These are phyloP conservation scores for Eupithecia vulgata DNA, from an alignment of 2,888 invertebrate genomes.

Conservation along the genomic window DNA sequence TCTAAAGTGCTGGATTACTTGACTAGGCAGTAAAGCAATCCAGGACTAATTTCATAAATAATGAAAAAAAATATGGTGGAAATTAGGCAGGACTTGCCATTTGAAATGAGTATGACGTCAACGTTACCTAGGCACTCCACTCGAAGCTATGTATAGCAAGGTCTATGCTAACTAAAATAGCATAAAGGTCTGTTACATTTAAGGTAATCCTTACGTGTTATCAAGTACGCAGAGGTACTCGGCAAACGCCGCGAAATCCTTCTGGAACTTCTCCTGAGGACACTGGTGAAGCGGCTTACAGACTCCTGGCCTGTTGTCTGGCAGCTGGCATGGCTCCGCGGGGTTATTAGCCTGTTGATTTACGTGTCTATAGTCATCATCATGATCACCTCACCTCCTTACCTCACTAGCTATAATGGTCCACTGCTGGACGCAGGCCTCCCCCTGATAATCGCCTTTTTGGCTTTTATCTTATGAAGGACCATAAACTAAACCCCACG, in stretches of 20 bases:
- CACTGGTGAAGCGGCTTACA: conserved; percentile 87
- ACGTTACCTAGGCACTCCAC: no score
- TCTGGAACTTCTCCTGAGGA: conserved; percentile 84
- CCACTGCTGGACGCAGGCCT: background rate
- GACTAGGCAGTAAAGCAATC: no score
- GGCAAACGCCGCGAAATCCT: conserved; percentile 84
- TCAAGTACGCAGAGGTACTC: conserved; percentile 89
- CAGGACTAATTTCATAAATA: no score
- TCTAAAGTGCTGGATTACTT: no score
- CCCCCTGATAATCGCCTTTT: background rate
- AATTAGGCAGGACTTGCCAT: no score
- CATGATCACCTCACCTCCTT: background rate
- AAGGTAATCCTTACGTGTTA: conserved; percentile 70
- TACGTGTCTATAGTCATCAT: background rate
- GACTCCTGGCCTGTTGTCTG: conserved; percentile 85
- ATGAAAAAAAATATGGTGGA: no score
- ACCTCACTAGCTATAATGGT: background rate
- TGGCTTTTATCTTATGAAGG: no score
- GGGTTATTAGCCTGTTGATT: conserved; percentile 82
- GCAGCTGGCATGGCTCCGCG: conserved; percentile 82
- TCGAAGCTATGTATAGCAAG: no score
- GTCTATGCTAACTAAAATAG: no score
- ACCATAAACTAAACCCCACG: no score
- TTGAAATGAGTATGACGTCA: no score
- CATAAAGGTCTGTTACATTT: no score